Evolutionary conservation across 2,113 vertebrate genomes (phyloP), one percentile per base, ranked within the genome.

Genomic region (Nycticryphes semicollaris): DNA sequence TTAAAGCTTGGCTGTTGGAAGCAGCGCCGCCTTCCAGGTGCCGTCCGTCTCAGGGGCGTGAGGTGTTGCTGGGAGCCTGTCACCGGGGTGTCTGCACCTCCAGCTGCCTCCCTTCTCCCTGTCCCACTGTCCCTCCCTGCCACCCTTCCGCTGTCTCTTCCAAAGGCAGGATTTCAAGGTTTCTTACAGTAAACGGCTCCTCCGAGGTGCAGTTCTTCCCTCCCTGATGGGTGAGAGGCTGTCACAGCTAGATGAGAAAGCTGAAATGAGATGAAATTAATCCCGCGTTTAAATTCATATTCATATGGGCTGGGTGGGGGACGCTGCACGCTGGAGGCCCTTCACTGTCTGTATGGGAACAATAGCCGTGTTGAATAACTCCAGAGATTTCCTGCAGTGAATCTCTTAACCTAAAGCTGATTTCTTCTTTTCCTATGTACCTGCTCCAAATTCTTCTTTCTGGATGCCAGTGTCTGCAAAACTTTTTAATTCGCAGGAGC

Each of bases 21-120:
- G 6, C 53, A 47, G 53, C 39, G 0, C 33, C 5, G 4, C n/a
- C 63, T 13, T 18, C 27, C 8, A 19, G 33, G 31, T 63, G 54
- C 66, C 0, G 2, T 59, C 14, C 9, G 0, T 59, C 54, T 19
- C 1, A 0, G 47, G 22, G 30, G 13, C 7, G 5, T 24, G 53
- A 20, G 57, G 21, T 27, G 0, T 47, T 48, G 20, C 63, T 54
- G 69, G 78, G 25, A 6, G 23, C 2, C 0, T 68, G 62, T 54
- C 66, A 3, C 27, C 22, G 6, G 48, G 14, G 21, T 8, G 14
- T 17, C 48, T 0, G 1, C 4, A 2, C 18, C 14, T 64, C 72
- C 28, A 20, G 33, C 41, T 47, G 31, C 81, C 25, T 56, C 37
- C 21, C 0, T 28, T 22, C 53, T 14, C 45, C 67, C 48, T 24